Base-by-base conservation (phyloP, 2,888 invertebrate species). In the Ernsta delagoae region DNA sequence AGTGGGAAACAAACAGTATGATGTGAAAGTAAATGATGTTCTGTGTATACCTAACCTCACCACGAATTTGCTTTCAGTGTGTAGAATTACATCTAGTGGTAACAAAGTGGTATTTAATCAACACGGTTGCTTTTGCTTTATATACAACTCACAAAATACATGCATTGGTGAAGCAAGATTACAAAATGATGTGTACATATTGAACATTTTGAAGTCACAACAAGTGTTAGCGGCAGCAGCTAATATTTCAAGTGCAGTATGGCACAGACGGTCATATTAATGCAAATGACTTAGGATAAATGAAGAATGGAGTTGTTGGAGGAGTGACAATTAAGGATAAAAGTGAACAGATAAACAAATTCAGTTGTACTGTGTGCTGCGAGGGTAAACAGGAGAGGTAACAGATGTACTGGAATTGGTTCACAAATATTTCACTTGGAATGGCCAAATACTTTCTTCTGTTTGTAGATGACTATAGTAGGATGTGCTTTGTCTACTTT, bases 391-490 rank as follows among this genome's bases (percentile, higher is more conserved):
- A 48, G 12, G 4, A n/a, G 12, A 7, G 12, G 48, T 41, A 41
- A 7, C 41, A 41, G 41, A 9, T 41, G 41, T 41, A 9, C 41
- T 41, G 7, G 41, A 12, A 69, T 56, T 65, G 72, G 16, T 70
- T 70, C 1, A 70, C 70, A 70, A 67, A 72, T n/a, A 57, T 56
- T 7, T 70, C 70, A 4, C 9, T 70, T 3, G 69, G 70, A 3
- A 1, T 8, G 0, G 39, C 67, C 1, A 60, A 64, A 43, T 69
- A 70, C 41, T 71, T 36, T 45, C 39, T 75, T 8, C 31, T 74
- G 5, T 72, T 74, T 41, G 36, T 75, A 0, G 72, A 74, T 53
- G 74, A 75, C 53, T 71, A 53, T 16, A 71, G 70, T 54, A 9
- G 72, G 7, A 73, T 74, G 73, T 3, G 34, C 11, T 43, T 50